Evolutionary conservation across 2,888 invertebrate genomes (phyloP), one percentile per base, ranked within the genome.

Genomic region (Eupithecia vulgata): DNA sequence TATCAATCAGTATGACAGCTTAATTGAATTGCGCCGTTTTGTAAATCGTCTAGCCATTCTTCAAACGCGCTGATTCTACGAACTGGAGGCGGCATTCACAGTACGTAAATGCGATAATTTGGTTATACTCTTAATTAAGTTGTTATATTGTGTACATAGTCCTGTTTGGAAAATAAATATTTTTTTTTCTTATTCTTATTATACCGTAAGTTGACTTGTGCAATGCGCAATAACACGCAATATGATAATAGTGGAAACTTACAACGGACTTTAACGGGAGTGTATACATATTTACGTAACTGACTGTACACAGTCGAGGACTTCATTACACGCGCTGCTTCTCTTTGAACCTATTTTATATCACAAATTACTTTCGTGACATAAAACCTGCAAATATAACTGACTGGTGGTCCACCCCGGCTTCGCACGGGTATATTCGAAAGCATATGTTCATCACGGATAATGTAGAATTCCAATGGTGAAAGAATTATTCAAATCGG

Each of bases 301-400:
- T 57, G 52, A 52, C 10, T 52, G 57, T 57, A 57, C 12, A 12
- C 57, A 57, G 52, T 25, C 8, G 21, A 5, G 12, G 13, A 25
- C 57, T 57, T 57, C 12, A 57, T 57, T 57, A 25, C 21, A 57
- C 57, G 57, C 57, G 57, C 57, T 57, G 25, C 13, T 57, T 57
- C 25, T 25, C 5, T 57, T 57, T 57, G 57, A 25, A 25, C 57
- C 57, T 57, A 57, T 52, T 21, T 52, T 10, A 52, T 52, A 52
- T 25, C 25, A 57, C 13, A 57, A 57, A 57, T 57, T 57, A 57
- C 12, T 57, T 57, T 25, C 57, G 57, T 57, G 57, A 57, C 57
- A 57, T 25, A 57, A 57, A 52, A 25, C 25, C 57, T 57, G 52
- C 7, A 52, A 57, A 25, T 48, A 1, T 52, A 8, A 8, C 48